Base-by-base conservation (phyloP, 2,113 vertebrate genomes). In the Phylloscopus trochiloides region DNA sequence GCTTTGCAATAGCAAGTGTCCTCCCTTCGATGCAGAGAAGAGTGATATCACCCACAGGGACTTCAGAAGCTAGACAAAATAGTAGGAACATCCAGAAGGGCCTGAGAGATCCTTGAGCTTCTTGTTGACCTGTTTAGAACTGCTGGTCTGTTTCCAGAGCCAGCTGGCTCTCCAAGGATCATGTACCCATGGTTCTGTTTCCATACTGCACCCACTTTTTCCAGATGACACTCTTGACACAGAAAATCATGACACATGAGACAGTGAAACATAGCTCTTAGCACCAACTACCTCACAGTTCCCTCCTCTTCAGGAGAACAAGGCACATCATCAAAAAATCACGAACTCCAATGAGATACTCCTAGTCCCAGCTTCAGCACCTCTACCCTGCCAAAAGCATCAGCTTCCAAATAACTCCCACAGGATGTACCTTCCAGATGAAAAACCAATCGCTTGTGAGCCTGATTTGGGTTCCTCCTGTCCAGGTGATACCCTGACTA, bases 171-270 rank as follows among this genome's bases (percentile, higher is more conserved):
- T 73, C 17, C n/a, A 55, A 43, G 70, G 18, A 5, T 90, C 9
- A 3, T 1, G 12, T 25, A 38, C 10, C 8, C 3, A 0, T 40
- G 17, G 9, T 68, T 77, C 42, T 59, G 9, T 47, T n/a, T 19
- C 4, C 28, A 73, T 7, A 58, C 14, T 63, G 26, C 22, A 38
- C 7, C 4, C 14, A 15, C 2, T 32, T 71, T 73, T 96, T 67
- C 22, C 25, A 51, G 9, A 32, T 72, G 78, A 68, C 19, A 22
- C 8, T 65, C 21, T 17, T 87, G 73, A 20, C 26, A 58, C 14
- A 62, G 36, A 68, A 95, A 86, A 75, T 25, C 21, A 61, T 28
- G 75, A 51, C 31, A 43, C 8, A 7, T 19, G 28, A 77, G 9
- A 29, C 68, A 66, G 31, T 61, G 70, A 70, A 94, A 81, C 28